Conservation (phyloP, 2,888 invertebrate species). For the Macroteleia sp. region DNA sequence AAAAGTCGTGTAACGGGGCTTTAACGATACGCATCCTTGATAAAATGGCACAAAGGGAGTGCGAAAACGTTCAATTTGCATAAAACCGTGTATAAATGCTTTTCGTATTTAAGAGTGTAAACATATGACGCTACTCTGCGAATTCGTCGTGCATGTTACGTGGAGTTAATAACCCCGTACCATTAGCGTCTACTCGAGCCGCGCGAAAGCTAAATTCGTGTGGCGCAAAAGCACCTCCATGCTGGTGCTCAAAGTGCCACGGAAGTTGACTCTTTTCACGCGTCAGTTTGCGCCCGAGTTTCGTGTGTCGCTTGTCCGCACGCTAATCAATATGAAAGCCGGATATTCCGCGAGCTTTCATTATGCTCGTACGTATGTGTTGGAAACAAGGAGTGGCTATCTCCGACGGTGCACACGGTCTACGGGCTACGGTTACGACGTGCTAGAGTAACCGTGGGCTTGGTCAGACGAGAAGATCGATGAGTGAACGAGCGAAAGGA, state of each 20-base stretch:
- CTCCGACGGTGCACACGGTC: conserved; percentile 27
- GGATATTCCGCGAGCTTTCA: conserved; percentile 42
- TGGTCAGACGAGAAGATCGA: conserved; percentile 61
- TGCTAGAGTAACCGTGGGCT: conserved; percentile 33
- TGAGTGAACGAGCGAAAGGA: conserved; percentile 51
- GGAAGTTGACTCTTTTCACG: conserved; percentile 49
- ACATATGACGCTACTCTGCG: conserved; percentile 19
- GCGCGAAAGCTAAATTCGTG: conserved; percentile 16
- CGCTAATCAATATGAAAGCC: conserved; percentile 55
- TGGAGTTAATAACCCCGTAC: conserved; percentile 61
- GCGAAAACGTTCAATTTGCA: conserved; percentile 28
- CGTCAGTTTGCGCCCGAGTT: conserved; percentile 22
- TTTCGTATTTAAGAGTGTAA: conserved; percentile 16
- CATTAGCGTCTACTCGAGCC: conserved; percentile 57
- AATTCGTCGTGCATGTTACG: conserved; percentile 19
- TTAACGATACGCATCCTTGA: too few species aligned
- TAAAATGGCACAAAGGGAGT: conserved; percentile 10
- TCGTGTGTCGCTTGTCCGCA: conserved; percentile 33
- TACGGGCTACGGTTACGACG: too few species aligned
- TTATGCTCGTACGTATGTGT: conserved; percentile 36
- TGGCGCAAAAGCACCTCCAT: too few species aligned
- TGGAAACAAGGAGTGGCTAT: conserved; percentile 59
- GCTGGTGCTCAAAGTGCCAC: conserved; percentile 23
- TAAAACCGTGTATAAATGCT: conserved; percentile 40
- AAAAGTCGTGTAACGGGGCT: too few species aligned